phyloP scores from a whole-genome alignment of 2,113 vertebrate genomes.

The Rana temporaria region DNA sequence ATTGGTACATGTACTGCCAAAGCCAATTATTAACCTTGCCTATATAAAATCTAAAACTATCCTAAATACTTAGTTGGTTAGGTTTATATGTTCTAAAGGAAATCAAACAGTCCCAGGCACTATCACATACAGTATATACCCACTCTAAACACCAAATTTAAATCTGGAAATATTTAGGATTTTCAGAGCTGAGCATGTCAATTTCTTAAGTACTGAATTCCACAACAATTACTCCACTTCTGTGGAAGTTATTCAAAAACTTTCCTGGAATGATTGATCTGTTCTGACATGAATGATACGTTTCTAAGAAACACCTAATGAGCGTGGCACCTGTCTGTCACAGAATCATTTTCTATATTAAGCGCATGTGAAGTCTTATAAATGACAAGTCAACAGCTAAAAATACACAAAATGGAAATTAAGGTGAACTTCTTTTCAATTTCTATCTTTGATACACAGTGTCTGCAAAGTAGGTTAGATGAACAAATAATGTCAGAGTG shows the following conservation, averaged over 20 bases:
- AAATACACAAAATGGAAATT: constrained; percentile 44
- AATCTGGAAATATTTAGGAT: neutral
- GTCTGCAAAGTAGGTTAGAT: constrained; percentile 23
- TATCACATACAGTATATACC: constrained; percentile 3
- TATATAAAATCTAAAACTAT: too few relatives aligned
- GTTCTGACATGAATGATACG: constrained; percentile 23
- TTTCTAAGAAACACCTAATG: constrained; percentile 49
- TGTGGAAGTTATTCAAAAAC: constrained; percentile 16
- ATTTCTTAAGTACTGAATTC: constrained; percentile 6
- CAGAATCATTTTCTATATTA: constrained; percentile 43
- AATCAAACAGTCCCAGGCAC: too few relatives aligned
- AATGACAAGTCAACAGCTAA: constrained; percentile 46
- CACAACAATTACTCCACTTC: constrained; percentile 43
- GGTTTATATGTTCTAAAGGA: too few relatives aligned
- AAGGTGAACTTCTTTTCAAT: constrained; percentile 35
- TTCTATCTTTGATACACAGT: constrained; percentile 29
- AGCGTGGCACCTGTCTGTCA: constrained; percentile 56
- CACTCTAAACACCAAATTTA: constrained; percentile 10
- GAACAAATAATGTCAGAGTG: constrained; percentile 37
- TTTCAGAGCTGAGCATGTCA: constrained; percentile 9
- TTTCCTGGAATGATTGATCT: constrained; percentile 53
- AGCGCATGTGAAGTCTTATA: constrained; percentile 53
- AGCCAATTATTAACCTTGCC: too few relatives aligned
- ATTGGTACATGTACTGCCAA: too few relatives aligned
- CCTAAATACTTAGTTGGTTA: too few relatives aligned